Evolutionary conservation across 2,888 invertebrate species (phyloP).

Genomic region (Prosopocoilus inquinatus): DNA sequence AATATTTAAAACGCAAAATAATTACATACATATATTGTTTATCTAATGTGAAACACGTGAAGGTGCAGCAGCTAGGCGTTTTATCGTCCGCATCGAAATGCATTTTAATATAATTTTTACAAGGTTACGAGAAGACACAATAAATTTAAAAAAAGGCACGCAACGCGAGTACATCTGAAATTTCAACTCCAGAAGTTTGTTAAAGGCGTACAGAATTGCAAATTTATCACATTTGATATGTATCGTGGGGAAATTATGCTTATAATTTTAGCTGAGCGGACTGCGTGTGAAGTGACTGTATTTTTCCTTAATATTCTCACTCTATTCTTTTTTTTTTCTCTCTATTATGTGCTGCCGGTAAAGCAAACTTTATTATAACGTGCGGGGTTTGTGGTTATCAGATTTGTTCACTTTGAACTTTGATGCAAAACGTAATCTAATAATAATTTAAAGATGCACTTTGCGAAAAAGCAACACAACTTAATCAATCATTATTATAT

Average conservation of each 20-base stretch:
- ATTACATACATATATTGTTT: background rate
- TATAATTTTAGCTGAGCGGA: constrained; percentile 42
- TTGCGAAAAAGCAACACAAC: too few relatives aligned
- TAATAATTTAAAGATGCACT: too few relatives aligned
- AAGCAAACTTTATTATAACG: too few relatives aligned
- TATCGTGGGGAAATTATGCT: constrained; percentile 46
- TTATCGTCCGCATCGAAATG: constrained; percentile 33
- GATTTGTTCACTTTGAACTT: too few relatives aligned
- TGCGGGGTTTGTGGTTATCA: too few relatives aligned
- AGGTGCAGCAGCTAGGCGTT: constrained; percentile 13
- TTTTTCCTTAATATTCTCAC: constrained; percentile 27
- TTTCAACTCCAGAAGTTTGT: constrained; percentile 38
- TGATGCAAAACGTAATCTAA: too few relatives aligned
- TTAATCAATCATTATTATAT: too few relatives aligned
- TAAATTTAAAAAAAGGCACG: constrained; percentile 35
- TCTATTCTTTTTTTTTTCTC: constrained; percentile 11
- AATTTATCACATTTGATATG: constrained; percentile 47
- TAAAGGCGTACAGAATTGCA: constrained; percentile 41
- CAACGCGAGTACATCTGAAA: constrained; percentile 36
- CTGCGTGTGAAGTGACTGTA: constrained; percentile 38
- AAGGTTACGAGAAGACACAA: constrained; percentile 39
- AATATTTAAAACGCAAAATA: too few relatives aligned
- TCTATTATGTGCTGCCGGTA: too few relatives aligned
- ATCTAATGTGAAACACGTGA: background rate
- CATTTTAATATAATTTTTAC: constrained; percentile 34